Evolutionary conservation across 1,140 invertebrate species (phyloP).

Genomic region (Pseudobourletiella spinata): DNA sequence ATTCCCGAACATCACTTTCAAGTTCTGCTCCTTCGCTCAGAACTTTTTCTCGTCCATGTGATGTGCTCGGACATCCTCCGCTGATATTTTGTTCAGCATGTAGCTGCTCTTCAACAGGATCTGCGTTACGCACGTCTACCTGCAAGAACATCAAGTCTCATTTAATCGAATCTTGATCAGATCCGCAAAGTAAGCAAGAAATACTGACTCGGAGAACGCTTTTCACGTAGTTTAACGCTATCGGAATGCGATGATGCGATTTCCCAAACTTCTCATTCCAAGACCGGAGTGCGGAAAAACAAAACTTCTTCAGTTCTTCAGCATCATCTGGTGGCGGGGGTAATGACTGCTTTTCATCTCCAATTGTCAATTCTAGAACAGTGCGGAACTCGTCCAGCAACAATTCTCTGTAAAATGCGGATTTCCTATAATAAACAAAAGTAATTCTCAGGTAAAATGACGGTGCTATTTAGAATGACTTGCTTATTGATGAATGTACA

Average conservation of each 20-base stretch:
- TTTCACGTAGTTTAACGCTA: conserved; percentile 47
- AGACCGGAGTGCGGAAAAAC: conserved; percentile 44
- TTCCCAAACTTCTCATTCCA: conserved; percentile 47
- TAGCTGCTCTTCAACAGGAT: no score
- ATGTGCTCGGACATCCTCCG: no score
- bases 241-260: conserved; percentile 45
- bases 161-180: no score
- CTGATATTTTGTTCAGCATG: no score
- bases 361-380: conserved; percentile 45
- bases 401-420: conserved; percentile 47
- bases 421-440: conserved; percentile 40
- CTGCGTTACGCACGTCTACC: no score
- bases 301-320: conserved; percentile 42
- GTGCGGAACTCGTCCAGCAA: conserved; percentile 45
- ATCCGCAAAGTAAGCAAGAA: no score
- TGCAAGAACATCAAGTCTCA: no score
- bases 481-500: no score
- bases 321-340: conserved; percentile 47
- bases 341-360: conserved; percentile 43
- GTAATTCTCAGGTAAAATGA: no score
- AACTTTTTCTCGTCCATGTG: no score
- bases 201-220: no score
- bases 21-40: conserved; percentile 37
- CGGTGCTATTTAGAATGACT: no score
- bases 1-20: conserved; percentile 36